Percentiles rank a stretch among this genome's conserved stretches.
phyloP scores from a whole-genome alignment of 1,140 invertebrate species.

The Drosophila melanogaster region Release_6_plus_ISO1_MT NT_033777.3:4871501-4872000 shows the following conservation, averaged over 20 bases:
- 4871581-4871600: background rate
- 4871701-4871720: conserved; percentile 80
- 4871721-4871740: conserved; percentile 70
- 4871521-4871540: too few relatives aligned
- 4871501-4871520: too few relatives aligned
- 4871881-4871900: conserved; percentile 14
- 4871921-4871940: conserved; percentile 83
- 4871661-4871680: conserved; percentile 38
- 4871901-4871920: conserved; percentile 70
- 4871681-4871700: conserved; percentile 18
- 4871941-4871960: conserved; percentile 83
- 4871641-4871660: conserved; percentile 38
- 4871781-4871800: conserved; percentile 73
- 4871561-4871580: background rate
- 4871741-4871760: conserved; percentile 68
- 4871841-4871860: conserved; percentile 23
- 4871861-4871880: conserved; percentile 29
- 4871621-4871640: conserved; percentile 33
- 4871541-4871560: too few relatives aligned
- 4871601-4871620: background rate
- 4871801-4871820: conserved; percentile 51
- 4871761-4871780: conserved; percentile 31
- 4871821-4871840: conserved; percentile 70
- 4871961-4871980: conserved; percentile 82
- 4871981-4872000: conserved; percentile 74